Base-by-base conservation (phyloP, 1,140 invertebrate genomes). In the Cotesia typhae region DNA sequence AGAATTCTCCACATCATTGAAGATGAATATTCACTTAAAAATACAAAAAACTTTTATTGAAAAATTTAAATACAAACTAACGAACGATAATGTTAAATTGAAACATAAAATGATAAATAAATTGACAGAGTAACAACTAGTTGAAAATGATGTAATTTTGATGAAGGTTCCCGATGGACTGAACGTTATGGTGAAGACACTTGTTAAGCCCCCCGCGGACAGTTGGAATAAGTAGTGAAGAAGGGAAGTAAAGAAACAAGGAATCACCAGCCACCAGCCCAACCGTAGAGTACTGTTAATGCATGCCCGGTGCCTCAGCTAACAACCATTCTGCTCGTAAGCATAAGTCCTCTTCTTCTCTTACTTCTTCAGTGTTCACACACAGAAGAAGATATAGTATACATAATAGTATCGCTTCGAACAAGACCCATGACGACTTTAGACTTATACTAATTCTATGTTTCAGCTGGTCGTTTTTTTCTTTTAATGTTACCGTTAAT, bases 201-300 rank as follows among this genome's bases (percentile, higher is more conserved):
- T 66, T 14, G 52, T 67, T 14, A 52, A 68, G 69, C 77, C 80
- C 80, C 79, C 79, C 77, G 76, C 75, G 76, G 76, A 74, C 65
- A 63, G 57, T 59, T 68, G 35, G 64, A 67, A 38, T 17, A 65
- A 53, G 57, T 76, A 41, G 65, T 59, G 74, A 67, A 78, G 74
- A 79, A 70, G 37, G 68, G 70, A 77, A 74, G 78, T 47, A 76
- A 75, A 75, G 67, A 73, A 70, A 67, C 77, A 76, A 75, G 81
- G 81, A 81, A 80, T 66, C 81, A 82, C 81, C 79, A 81, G 79
- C 77, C 81, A 82, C 81, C 79, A 81, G 79, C 77, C 81, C 77
- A 84, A 82, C 79, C 79, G 77, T 35, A 41, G 82, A 84, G 82
- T 85, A 87, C 84, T 84, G 85, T 85, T 85, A 85, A 86, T 85